These are phyloP conservation scores for Furcula furcula DNA, from an alignment of 2,888 invertebrate genomes.

Conservation along the genomic window DNA sequence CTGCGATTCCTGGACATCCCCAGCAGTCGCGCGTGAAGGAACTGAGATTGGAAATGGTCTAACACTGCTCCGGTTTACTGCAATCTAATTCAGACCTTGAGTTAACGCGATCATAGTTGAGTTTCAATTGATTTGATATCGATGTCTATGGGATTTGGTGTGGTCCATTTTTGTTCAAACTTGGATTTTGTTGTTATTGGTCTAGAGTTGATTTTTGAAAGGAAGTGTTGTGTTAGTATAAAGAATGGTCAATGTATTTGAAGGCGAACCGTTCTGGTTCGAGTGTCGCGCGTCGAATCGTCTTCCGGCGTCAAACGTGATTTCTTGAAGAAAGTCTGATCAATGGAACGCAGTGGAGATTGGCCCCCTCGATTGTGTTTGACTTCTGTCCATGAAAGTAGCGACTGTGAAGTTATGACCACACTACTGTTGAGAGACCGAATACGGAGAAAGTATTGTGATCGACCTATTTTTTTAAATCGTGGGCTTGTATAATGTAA, in stretches of 20 bases:
- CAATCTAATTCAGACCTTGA: slow-evolving; percentile 23
- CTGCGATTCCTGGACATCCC: slow-evolving; percentile 51
- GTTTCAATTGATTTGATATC: neutral
- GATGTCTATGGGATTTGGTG: neutral
- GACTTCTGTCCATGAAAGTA: slow-evolving; percentile 33
- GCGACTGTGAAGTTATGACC: slow-evolving; percentile 32
- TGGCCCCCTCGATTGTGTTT: slow-evolving; percentile 65
- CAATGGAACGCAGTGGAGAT: slow-evolving; percentile 75
- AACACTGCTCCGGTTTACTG: slow-evolving; percentile 21
- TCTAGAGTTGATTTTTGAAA: slow-evolving; percentile 30
- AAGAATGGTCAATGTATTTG: slow-evolving; percentile 49
- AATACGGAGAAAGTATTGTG: slow-evolving; percentile 33
- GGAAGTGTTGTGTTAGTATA: slow-evolving; percentile 17
- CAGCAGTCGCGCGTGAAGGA: slow-evolving; percentile 64
- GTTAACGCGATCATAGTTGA: slow-evolving; percentile 11
- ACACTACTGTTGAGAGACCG: slow-evolving; percentile 32
- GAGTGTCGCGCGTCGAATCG: slow-evolving; percentile 70
- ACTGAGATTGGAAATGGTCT: slow-evolving; percentile 53
- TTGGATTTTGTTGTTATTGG: neutral
- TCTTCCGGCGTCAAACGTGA: slow-evolving; percentile 78
- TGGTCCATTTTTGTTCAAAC: neutral
- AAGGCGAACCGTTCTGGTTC: slow-evolving; percentile 62
- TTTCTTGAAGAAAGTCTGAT: slow-evolving; percentile 77
- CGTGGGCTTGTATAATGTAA: too few species aligned
- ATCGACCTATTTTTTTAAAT: slow-evolving; percentile 32